A percentile compares a stretch with the other conserved stretches of the same genome.
Conservation (phyloP, 2,888 invertebrate genomes). For the Cantharis rustica region DNA sequence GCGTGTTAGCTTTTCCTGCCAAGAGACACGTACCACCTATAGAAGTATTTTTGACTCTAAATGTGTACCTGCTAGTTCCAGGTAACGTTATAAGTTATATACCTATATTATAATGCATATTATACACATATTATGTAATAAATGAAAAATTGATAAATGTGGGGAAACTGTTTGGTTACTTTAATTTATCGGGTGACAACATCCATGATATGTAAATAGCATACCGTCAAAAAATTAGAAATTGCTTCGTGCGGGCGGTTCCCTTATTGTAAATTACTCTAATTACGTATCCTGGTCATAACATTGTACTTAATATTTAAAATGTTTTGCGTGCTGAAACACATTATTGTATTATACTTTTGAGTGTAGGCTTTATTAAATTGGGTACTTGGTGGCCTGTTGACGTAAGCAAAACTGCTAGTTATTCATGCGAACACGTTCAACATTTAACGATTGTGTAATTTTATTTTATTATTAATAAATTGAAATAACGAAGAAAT, state of each 20-base stretch:
- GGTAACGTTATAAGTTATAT: no score
- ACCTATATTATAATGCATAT: no score
- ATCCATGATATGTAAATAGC: constrained; percentile 18
- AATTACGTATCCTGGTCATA: constrained; percentile 15
- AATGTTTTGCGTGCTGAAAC: constrained; percentile 16
- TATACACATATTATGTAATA: no score
- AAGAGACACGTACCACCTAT: no score
- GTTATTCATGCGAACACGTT: neutral
- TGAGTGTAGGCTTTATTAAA: constrained; percentile 17
- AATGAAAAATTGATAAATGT: neutral
- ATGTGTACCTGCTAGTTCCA: no score
- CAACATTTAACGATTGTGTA: neutral
- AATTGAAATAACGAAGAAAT: neutral
- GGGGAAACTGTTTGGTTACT: neutral
- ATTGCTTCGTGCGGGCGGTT: constrained; percentile 24
- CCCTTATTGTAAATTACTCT: constrained; percentile 12
- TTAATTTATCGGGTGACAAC: constrained; percentile 13
- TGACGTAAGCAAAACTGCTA: constrained; percentile 1
- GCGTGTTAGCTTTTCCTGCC: no score
- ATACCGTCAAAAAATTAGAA: constrained; percentile 5
- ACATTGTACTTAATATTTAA: constrained; percentile 8
- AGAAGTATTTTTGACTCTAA: no score
- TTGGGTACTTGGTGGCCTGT: constrained; percentile 9
- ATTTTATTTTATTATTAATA: neutral
- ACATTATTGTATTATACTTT: constrained; percentile 17